Conservation (phyloP, 1,140 invertebrate species). For the Drosophila hydei region DNA sequence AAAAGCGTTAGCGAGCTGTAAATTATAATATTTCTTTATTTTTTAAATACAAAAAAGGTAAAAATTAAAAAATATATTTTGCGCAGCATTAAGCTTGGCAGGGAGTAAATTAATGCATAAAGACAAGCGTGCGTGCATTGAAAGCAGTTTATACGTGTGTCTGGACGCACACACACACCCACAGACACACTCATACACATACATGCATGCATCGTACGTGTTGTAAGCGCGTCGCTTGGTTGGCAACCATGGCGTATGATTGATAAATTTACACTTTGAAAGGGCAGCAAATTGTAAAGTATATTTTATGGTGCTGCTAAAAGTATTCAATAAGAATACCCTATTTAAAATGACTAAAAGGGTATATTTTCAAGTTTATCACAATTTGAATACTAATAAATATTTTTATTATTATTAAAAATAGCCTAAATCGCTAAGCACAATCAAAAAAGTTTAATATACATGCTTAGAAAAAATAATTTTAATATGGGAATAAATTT, state of each 20-base stretch:
- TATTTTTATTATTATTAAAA: too few species aligned
- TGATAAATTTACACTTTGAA: constrained; percentile 74
- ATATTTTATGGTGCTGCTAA: constrained; percentile 23
- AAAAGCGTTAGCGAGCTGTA: constrained; percentile 38
- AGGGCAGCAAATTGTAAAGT: constrained; percentile 48
- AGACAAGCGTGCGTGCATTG: constrained; percentile 60
- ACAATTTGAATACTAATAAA: too few species aligned
- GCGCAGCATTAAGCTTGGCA: constrained; percentile 37
- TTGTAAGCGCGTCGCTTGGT: constrained; percentile 15
- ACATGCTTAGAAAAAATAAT: too few species aligned
- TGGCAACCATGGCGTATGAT: constrained; percentile 64
- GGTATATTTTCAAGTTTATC: too few species aligned
- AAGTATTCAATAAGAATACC: constrained; percentile 8
- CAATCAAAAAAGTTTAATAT: too few species aligned
- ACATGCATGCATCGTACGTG: constrained; percentile 11
- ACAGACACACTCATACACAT: constrained; percentile 15
- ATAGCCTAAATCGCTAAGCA: too few species aligned
- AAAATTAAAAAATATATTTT: constrained; percentile 40
- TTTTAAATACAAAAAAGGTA: constrained; percentile 17
- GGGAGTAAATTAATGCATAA: constrained; percentile 73
- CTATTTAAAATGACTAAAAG: too few species aligned
- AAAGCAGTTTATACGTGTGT: constrained; percentile 70
- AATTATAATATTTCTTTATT: constrained; percentile 54
- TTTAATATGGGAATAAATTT: too few species aligned
- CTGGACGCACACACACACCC: constrained; percentile 19